Percentiles rank a stretch among this genome's conserved stretches.
Conservation (phyloP, 2,888 invertebrate species). For the Copidosoma aretas region DNA sequence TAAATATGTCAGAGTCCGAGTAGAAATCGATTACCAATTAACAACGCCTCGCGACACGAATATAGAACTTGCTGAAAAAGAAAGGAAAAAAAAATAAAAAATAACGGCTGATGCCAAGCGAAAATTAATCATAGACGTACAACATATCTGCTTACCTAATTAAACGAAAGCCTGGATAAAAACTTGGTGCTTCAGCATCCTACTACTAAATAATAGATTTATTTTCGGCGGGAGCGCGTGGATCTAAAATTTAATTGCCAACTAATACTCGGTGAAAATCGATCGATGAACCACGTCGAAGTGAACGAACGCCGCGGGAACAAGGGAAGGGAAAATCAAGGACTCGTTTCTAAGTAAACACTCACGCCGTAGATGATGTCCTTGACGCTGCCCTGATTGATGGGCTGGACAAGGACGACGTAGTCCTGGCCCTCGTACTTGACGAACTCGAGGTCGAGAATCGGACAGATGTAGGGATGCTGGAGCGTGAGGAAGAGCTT, state of each 20-base stretch:
- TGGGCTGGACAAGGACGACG: slow-evolving; percentile 81
- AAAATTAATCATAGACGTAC: neutral
- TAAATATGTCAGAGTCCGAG: too few relatives aligned
- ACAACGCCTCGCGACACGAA: too few relatives aligned
- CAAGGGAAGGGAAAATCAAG: too few relatives aligned
- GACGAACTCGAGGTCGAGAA: slow-evolving; percentile 81
- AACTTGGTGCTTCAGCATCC: neutral
- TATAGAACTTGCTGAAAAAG: neutral
- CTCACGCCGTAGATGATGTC: slow-evolving; percentile 87
- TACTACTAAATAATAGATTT: too few relatives aligned
- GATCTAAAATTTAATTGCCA: too few relatives aligned
- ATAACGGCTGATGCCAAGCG: neutral
- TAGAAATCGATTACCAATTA: too few relatives aligned
- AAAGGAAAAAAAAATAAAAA: neutral
- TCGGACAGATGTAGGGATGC: slow-evolving; percentile 92
- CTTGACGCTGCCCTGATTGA: slow-evolving; percentile 86
- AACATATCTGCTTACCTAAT: neutral
- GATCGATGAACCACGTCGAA: too few relatives aligned
- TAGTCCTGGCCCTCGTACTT: slow-evolving; percentile 64
- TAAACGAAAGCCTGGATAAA: neutral
- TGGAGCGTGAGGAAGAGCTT: slow-evolving; percentile 85
- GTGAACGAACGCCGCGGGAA: too few relatives aligned
- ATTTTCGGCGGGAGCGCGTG: too few relatives aligned
- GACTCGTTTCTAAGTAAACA: too few relatives aligned
- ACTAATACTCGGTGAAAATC: too few relatives aligned